Conservation (phyloP, 1,140 invertebrate species). For the Tribolium castaneum region DNA sequence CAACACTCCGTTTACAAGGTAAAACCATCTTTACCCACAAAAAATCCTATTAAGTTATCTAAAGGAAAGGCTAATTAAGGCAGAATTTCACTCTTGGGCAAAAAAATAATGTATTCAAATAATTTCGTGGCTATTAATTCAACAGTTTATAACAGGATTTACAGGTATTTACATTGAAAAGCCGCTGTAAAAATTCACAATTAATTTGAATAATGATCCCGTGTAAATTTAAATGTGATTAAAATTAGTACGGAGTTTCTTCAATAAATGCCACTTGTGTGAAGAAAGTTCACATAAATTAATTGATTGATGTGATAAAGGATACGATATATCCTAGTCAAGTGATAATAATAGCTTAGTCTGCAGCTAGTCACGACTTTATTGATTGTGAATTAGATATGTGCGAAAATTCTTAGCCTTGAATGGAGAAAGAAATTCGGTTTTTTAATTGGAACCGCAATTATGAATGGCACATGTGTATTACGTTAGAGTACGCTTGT, state of each 20-base stretch:
- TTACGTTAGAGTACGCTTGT: background rate
- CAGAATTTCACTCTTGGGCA: background rate
- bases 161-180: background rate
- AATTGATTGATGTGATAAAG: background rate
- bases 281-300: background rate
- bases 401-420: background rate
- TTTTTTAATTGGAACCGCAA: background rate
- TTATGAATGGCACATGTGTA: background rate
- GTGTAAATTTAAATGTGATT: background rate
- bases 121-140: background rate
- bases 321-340: background rate
- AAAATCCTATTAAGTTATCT: background rate
- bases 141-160: conserved; percentile 1
- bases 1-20: conserved; percentile 85
- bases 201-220: background rate
- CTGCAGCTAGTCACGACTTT: background rate
- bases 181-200: background rate
- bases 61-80: conserved; percentile 15
- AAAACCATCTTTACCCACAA: conserved; percentile 28
- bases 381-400: background rate
- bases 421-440: background rate
- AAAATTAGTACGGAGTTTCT: background rate
- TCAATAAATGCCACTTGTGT: background rate
- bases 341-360: background rate
- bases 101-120: conserved; percentile 5